Base-by-base conservation (phyloP, 2,888 invertebrate genomes). In the Pyrocoelia pectoralis region DNA sequence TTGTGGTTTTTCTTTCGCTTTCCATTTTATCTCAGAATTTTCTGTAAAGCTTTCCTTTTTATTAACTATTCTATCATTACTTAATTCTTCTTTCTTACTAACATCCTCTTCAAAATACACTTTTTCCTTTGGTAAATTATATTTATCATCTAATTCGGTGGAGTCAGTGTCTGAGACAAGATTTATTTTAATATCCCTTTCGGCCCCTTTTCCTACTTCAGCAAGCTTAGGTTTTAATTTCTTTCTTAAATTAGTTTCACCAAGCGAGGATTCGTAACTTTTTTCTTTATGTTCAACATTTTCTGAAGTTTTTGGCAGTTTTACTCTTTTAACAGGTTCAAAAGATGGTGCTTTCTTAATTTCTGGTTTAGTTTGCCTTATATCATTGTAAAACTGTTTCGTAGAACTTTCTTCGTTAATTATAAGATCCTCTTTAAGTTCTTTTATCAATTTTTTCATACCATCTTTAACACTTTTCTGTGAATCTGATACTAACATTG, bases 381-480 rank as follows among this genome's bases (percentile, higher is more conserved):
- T 4, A 43, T 14, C 2, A 9, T 8, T 43, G 43, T 43, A n/a
- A n/a, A n/a, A 9, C 13, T 43, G 1, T 14, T 12, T n/a, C 2
- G 3, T n/a, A 2, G 33, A 33, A 33, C n/a, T 33, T 8, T n/a
- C 33, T 3, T 33, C 33, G 2, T 6, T 8, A 24, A 24, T 29
- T 41, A 15, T 19, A 15, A 41, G 1, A 29, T 59, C 55, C 46
- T 58, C 61, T 40, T 56, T 62, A 10, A 64, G 24, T 43, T 57
- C 56, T 58, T 59, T 60, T 6, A 57, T 55, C 17, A 58, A 43
- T 48, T 61, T 56, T 18, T 19, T 56, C 19, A 63, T 33, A 46
- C 50, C 52, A 28, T 53, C 46, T 43, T 56, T 52, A 8, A 52
- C 48, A 12, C 46, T 53, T 29, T 46, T 6, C n/a, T 46, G 41